Evolutionary conservation across 2,797 vertebrate species (phyloP), one percentile per base, ranked within the genome.

Genomic region (Odontamblyopus lacepedii): DNA sequence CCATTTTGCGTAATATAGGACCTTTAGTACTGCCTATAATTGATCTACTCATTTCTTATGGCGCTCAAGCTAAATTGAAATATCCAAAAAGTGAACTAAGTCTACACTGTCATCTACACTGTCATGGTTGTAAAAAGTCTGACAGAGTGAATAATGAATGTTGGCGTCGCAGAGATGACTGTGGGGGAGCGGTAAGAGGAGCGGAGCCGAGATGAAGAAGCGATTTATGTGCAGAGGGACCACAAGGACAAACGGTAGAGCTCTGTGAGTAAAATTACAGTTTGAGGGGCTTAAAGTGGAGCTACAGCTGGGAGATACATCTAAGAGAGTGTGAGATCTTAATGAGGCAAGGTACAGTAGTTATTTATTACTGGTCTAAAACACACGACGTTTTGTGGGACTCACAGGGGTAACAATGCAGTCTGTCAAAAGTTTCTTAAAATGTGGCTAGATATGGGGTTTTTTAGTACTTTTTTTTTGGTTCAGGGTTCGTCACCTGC

Each of bases 101-200:
- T 68, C n/a, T 72, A n/a, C 70, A 72, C 67, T 76, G 82, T 53
- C 16, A 65, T 68, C n/a, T 72, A n/a, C 70, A 72, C 67, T 76
- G 82, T 53, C 16, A 65, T 53, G 74, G 72, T 72, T 82, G 76
- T 75, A 81, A 76, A 51, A 79, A 84, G 27, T 69, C 44, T 70
- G 51, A 50, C 72, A 67, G 29, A n/a, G 75, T 89, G 76, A 85
- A 85, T 88, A 84, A 88, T 88, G 62, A 59, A 87, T 83, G 81
- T 63, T 74, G 60, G 69, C 71, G 64, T 63, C 67, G 59, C 29
- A 76, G 67, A 55, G 80, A 71, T 69, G 77, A 69, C 71, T 73
- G 76, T 53, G 82, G 81, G 85, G 76, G 62, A 78, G 75, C 80
- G 32, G 65, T 67, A 81, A 75, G 70, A 65, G 65, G 44, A 80